Evolutionary conservation across 2,113 vertebrate species (phyloP).

Genomic region (Taxidea taxus): DNA sequence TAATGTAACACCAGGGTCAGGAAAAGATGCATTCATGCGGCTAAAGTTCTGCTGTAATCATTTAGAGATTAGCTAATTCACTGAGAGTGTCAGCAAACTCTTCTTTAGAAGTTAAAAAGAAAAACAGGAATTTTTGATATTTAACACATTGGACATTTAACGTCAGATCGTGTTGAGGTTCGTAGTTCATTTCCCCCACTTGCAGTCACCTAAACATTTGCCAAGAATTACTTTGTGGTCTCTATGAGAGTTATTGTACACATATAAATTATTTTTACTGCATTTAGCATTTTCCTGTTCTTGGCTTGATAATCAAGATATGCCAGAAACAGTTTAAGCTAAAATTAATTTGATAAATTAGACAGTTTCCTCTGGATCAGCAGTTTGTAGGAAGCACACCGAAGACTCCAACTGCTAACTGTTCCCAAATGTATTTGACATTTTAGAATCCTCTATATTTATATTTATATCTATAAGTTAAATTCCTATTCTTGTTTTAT

Average conservation of each 20-base stretch:
- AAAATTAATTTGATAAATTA: neutral
- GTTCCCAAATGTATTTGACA: neutral
- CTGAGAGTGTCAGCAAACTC: neutral
- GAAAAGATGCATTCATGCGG: neutral
- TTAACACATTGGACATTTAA: neutral
- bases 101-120: neutral
- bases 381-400: neutral
- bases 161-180: neutral
- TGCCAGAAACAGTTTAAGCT: neutral
- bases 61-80: neutral
- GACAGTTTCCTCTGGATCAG: neutral
- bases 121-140: neutral
- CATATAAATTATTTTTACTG: neutral
- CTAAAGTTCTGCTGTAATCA: neutral
- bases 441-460: neutral
- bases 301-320: neutral
- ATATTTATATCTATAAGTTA: neutral
- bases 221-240: neutral
- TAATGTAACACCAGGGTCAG: neutral
- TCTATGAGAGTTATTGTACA: neutral
- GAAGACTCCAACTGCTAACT: neutral
- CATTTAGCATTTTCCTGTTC: neutral
- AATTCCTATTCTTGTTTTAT: neutral
- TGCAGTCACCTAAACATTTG: neutral
- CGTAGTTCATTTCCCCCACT: neutral